Evolutionary conservation across 2,113 vertebrate species (phyloP).

Genomic region (Dromaius novaehollandiae): DNA sequence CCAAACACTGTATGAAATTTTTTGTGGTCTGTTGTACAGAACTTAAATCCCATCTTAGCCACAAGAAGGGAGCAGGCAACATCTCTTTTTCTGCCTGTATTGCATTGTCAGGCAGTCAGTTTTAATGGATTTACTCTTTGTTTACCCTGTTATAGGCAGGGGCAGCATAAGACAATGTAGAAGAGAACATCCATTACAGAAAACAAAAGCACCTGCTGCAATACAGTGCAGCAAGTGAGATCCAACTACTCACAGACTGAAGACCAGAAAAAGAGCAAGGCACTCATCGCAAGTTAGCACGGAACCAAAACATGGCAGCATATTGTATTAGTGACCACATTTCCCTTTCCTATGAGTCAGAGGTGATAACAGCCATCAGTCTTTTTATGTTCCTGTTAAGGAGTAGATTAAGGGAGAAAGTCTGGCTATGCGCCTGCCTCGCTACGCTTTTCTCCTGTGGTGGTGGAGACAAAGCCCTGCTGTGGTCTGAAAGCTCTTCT

Average conservation of each 20-base stretch:
- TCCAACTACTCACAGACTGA: not conserved
- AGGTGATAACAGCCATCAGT: rapidly evolving
- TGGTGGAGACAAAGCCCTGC: not conserved
- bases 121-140: not conserved
- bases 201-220: not conserved
- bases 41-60: not conserved
- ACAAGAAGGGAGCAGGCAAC: not conserved
- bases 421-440: not conserved
- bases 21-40: not conserved
- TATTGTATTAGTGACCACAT: not conserved
- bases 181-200: not conserved
- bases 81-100: not conserved
- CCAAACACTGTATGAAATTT: not conserved
- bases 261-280: not conserved
- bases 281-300: not conserved
- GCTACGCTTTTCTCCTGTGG: not conserved
- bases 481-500: not conserved
- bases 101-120: not conserved
- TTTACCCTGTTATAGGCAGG: not conserved
- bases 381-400: rapidly evolving
- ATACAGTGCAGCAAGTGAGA: not conserved
- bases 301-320: not conserved
- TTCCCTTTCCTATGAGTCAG: not conserved
- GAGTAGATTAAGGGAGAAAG: not conserved
- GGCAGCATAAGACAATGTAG: not conserved